Evolutionary conservation across 2,797 vertebrate species (phyloP).

Genomic region (Galaxias olidus): DNA sequence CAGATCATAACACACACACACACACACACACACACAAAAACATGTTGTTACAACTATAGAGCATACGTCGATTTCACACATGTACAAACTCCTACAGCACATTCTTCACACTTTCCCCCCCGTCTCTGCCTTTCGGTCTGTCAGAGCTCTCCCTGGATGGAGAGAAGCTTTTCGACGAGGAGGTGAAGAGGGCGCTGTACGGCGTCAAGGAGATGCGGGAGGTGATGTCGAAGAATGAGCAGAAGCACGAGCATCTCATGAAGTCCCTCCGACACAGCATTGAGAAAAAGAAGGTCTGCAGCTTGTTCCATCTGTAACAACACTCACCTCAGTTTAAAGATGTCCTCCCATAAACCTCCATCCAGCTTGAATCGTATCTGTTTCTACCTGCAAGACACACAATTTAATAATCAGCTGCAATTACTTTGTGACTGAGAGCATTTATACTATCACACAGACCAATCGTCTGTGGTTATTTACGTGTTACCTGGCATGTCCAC

Average conservation of each 20-base stretch:
- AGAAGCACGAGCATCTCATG: constrained; percentile 86
- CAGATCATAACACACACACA: not conserved
- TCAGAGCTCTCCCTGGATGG: constrained; percentile 81
- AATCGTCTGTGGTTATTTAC: not conserved
- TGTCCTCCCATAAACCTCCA: no score
- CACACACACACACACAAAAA: constrained; percentile 12
- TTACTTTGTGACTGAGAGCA: no score
- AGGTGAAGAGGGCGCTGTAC: constrained; percentile 83
- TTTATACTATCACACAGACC: not conserved
- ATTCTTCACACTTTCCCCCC: not conserved
- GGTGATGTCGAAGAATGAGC: constrained; percentile 85
- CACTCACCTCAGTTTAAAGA: no score
- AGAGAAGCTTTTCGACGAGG: constrained; percentile 80
- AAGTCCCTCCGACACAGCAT: constrained; percentile 83
- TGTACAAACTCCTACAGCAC: not conserved
- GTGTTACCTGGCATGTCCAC: constrained; percentile 21
- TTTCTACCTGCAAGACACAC: no score
- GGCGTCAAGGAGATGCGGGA: constrained; percentile 91
- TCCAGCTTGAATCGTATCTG: no score
- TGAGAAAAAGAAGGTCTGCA: constrained; percentile 85
- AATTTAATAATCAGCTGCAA: no score
- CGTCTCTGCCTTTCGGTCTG: constrained; percentile 12
- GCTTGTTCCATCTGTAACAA: no score
- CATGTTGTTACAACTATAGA: not conserved
- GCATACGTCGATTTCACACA: no score